Percentiles rank a stretch among this genome's conserved stretches.
These are phyloP conservation scores for Menura novaehollandiae DNA, from an alignment of 2,113 vertebrate species.

Conservation along the genomic window DNA sequence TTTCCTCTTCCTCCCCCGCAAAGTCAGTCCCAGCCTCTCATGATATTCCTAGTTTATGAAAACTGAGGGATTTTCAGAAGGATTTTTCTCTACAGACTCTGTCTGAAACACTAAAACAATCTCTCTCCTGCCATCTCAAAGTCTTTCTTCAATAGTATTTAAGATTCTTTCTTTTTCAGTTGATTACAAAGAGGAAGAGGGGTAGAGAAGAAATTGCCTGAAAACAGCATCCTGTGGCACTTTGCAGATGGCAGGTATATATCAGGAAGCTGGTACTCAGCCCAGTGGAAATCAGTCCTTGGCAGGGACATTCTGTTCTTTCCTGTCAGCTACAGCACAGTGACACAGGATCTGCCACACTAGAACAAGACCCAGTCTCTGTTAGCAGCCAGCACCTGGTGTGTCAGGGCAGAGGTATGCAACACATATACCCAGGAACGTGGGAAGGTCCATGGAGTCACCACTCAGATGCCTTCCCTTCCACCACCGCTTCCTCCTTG, in stretches of 20 bases:
- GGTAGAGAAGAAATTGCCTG: not conserved
- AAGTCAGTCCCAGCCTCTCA: not conserved
- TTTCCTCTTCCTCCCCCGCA: fast-evolving
- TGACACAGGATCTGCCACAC: not conserved
- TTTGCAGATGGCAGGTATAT: not conserved
- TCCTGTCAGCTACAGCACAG: not conserved
- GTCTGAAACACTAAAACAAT: not conserved
- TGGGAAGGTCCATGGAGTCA: fast-evolving
- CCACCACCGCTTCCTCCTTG: not conserved
- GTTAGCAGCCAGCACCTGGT: fast-evolving
- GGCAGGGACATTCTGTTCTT: not conserved
- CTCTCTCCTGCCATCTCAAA: not conserved
- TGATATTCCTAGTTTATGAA: not conserved
- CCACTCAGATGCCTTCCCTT: not conserved
- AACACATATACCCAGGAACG: not conserved
- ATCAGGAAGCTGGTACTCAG: not conserved
- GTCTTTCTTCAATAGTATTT: not conserved
- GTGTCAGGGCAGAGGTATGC: fast-evolving
- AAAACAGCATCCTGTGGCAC: not conserved
- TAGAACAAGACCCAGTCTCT: not conserved
- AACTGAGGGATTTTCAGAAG: not conserved
- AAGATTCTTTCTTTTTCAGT: not conserved
- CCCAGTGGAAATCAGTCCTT: not conserved
- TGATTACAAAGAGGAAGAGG: not conserved
- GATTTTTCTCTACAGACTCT: not conserved